A percentile compares a stretch with the other conserved stretches of the same genome.
These are phyloP conservation scores for Rhinoderma darwinii DNA, from an alignment of 2,113 vertebrate species.

Conservation along the genomic window DNA sequence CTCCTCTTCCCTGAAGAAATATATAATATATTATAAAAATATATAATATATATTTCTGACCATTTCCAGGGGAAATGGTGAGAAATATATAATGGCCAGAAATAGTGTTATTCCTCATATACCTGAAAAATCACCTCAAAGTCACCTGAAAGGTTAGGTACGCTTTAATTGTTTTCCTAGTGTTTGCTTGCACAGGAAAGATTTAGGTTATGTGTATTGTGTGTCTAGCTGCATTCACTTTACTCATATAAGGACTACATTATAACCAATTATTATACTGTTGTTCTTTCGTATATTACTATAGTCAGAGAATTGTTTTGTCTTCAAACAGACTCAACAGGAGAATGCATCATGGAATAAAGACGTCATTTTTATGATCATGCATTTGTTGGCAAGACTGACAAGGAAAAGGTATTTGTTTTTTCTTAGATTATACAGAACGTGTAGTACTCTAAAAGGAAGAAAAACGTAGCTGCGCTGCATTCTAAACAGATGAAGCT, in stretches of 20 bases:
- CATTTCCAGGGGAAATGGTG: too few relatives aligned
- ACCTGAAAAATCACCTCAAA: too few relatives aligned
- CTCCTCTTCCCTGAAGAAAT: too few relatives aligned
- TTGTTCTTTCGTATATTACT: neutral
- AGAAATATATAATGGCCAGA: too few relatives aligned
- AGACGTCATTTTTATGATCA: constrained; percentile 52
- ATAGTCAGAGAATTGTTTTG: constrained; percentile 36
- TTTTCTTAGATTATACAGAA: constrained; percentile 46
- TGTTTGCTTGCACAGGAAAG: neutral
- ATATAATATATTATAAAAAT: too few relatives aligned
- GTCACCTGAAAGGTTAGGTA: too few relatives aligned
- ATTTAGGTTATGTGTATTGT: neutral
- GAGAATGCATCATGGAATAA: constrained; percentile 54
- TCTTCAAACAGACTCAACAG: constrained; percentile 43
- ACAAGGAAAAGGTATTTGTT: constrained; percentile 56
- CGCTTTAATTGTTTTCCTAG: neutral
- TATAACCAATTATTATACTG: neutral
- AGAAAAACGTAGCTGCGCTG: constrained; percentile 36
- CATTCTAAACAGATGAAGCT: constrained; percentile 13
- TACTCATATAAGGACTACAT: neutral
- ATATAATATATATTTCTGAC: too few relatives aligned
- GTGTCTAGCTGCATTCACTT: neutral
- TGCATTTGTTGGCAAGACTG: constrained; percentile 50
- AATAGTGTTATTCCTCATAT: too few relatives aligned
- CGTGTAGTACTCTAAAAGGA: constrained; percentile 53